Evolutionary conservation across 2,113 vertebrate genomes (phyloP).

Genomic region (Perca fluviatilis): DNA sequence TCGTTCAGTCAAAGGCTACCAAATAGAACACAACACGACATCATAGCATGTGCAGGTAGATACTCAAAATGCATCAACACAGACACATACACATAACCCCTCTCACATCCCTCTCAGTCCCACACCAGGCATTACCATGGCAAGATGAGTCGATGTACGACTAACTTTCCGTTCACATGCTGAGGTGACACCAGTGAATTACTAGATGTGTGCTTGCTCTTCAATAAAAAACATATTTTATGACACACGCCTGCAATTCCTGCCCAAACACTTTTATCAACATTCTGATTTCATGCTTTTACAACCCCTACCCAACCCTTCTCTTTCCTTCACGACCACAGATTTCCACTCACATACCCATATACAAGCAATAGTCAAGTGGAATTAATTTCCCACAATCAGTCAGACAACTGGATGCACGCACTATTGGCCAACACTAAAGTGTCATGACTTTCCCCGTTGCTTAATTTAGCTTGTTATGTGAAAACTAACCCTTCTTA

Average conservation of each 20-base stretch:
- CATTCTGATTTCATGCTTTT: conserved; percentile 13
- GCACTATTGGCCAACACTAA: neutral
- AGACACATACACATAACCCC: neutral
- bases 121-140: neutral
- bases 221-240: conserved; percentile 55
- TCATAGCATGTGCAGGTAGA: neutral
- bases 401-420: neutral
- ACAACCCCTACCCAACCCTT: neutral
- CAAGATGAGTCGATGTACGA: conserved; percentile 47
- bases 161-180: conserved; percentile 25
- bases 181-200: conserved; percentile 51
- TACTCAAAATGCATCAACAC: neutral
- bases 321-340: neutral
- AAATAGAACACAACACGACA: neutral
- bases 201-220: conserved; percentile 5
- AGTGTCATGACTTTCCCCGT: conserved; percentile 3
- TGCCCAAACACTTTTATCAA: conserved; percentile 25
- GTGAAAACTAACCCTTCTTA: neutral
- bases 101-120: neutral
- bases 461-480: neutral
- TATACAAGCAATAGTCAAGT: neutral
- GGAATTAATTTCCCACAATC: neutral
- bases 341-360: neutral
- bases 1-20: neutral
- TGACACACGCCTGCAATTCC: conserved; percentile 26